Conservation (phyloP, 2,888 invertebrate genomes). For the Stenoptilia bipunctidactyla region DNA sequence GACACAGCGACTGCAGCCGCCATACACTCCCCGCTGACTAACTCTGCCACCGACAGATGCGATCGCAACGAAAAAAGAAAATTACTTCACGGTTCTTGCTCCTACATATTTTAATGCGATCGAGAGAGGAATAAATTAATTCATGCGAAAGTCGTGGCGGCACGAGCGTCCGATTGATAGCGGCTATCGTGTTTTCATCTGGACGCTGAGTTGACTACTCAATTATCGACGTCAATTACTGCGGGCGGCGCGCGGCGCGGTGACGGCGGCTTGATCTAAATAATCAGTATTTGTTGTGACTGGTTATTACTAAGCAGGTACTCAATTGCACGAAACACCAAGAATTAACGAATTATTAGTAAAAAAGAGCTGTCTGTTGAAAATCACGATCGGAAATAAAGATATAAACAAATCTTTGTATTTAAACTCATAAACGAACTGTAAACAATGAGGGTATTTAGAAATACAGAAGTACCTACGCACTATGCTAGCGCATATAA, state of each 20-base stretch:
- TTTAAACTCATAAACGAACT: too few relatives aligned
- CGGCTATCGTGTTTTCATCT: slow-evolving; percentile 59
- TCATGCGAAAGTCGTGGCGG: slow-evolving; percentile 58
- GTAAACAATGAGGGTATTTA: too few relatives aligned
- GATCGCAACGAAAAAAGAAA: slow-evolving; percentile 50
- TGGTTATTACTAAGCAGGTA: not conserved
- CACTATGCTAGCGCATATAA: too few relatives aligned
- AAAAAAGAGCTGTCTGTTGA: too few relatives aligned
- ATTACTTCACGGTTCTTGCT: slow-evolving; percentile 65
- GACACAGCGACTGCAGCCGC: slow-evolving; percentile 38
- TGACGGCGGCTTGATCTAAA: too few relatives aligned
- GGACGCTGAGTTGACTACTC: slow-evolving; percentile 30
- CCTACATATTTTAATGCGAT: slow-evolving; percentile 60
- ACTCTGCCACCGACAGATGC: slow-evolving; percentile 26
- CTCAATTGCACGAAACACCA: too few relatives aligned
- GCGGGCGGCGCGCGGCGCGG: not conserved
- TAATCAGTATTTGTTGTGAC: not conserved
- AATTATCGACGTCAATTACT: slow-evolving; percentile 32
- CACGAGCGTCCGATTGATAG: slow-evolving; percentile 28
- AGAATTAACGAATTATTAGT: too few relatives aligned
- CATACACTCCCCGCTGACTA: slow-evolving; percentile 47
- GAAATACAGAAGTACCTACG: too few relatives aligned
- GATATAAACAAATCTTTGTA: too few relatives aligned
- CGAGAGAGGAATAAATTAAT: slow-evolving; percentile 55
- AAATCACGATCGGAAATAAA: too few relatives aligned